A percentile compares a stretch with the other conserved stretches of the same genome.
These are phyloP conservation scores for Sphaerophoria rueppellii DNA, from an alignment of 2,888 invertebrate genomes.

Conservation along the genomic window DNA sequence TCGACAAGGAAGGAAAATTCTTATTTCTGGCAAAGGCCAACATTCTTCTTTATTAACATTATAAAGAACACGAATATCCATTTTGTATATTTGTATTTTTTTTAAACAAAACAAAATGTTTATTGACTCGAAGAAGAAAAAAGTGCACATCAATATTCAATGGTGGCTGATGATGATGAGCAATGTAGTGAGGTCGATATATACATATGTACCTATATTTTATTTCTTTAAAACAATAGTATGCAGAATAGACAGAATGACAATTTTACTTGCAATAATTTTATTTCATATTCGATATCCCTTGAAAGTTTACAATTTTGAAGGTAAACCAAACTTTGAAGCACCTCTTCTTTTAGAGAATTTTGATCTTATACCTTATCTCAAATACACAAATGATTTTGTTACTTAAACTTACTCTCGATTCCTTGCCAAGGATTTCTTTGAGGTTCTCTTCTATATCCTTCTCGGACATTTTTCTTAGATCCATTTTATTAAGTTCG, in stretches of 20 bases:
- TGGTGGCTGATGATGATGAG: not conserved
- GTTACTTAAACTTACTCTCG: constrained; percentile 76
- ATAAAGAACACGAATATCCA: not conserved
- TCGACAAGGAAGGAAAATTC: constrained; percentile 31
- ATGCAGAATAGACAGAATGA: no score
- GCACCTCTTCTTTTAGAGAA: no score
- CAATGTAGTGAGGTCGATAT: not conserved
- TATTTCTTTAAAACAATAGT: no score
- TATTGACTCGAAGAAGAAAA: constrained; percentile 4
- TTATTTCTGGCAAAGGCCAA: constrained; percentile 43
- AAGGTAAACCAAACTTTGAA: no score
- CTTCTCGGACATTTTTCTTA: constrained; percentile 76
- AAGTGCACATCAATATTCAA: not conserved
- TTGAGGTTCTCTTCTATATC: constrained; percentile 79
- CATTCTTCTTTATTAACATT: constrained; percentile 8
- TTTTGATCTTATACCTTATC: no score
- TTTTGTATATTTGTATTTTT: not conserved
- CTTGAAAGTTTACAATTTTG: no score
- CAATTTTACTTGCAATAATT: no score
- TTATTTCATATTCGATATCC: no score
- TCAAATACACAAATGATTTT: not conserved
- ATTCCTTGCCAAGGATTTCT: constrained; percentile 78
- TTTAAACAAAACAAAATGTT: not conserved
- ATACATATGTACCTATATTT: no score
- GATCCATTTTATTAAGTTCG: constrained; percentile 26